These are phyloP conservation scores for Porites cylindrica DNA, from an alignment of 92 coral and sea anemone species.

Conservation along the genomic window DNA sequence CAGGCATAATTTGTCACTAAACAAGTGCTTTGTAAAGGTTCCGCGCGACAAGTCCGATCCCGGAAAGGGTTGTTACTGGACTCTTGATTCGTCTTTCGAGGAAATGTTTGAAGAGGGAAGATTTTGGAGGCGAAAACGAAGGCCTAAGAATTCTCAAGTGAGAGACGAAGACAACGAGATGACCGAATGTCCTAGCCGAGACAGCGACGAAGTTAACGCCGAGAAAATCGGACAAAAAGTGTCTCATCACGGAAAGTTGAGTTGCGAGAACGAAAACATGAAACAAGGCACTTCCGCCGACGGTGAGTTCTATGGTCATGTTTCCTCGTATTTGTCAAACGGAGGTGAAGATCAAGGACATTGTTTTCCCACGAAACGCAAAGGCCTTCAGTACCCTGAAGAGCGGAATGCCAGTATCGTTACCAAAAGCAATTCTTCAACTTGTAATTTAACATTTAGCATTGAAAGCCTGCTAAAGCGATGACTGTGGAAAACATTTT, in stretches of 20 bases:
- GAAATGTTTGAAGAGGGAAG: conserved; percentile 99
- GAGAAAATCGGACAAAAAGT: conserved; percentile 13
- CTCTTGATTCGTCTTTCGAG: conserved; percentile 88
- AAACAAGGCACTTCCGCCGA: conserved; percentile 3
- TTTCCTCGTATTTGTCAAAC: conserved; percentile 9
- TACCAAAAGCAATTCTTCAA: conserved; percentile 2
- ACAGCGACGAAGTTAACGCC: not conserved
- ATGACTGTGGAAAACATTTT: not conserved
- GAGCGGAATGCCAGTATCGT: not conserved
- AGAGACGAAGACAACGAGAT: conserved; percentile 1
- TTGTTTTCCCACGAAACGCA: conserved; percentile 5
- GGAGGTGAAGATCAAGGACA: not conserved
- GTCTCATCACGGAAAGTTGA: not conserved
- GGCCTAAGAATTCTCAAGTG: conserved; percentile 25
- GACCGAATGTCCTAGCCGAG: not conserved
- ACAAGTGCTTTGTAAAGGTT: conserved; percentile 95
- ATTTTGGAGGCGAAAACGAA: conserved; percentile 90
- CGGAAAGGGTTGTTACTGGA: conserved; percentile 99
- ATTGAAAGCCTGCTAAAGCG: conserved; percentile 36
- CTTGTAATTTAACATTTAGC: conserved; percentile 20
- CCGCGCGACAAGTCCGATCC: conserved; percentile 97
- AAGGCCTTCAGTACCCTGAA: not conserved
- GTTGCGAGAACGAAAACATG: conserved; percentile 9
- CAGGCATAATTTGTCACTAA: conserved; percentile 92
- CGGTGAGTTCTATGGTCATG: not conserved